These are phyloP conservation scores for Bacillus rossius DNA, from an alignment of 1,140 invertebrate species.

Conservation along the genomic window DNA sequence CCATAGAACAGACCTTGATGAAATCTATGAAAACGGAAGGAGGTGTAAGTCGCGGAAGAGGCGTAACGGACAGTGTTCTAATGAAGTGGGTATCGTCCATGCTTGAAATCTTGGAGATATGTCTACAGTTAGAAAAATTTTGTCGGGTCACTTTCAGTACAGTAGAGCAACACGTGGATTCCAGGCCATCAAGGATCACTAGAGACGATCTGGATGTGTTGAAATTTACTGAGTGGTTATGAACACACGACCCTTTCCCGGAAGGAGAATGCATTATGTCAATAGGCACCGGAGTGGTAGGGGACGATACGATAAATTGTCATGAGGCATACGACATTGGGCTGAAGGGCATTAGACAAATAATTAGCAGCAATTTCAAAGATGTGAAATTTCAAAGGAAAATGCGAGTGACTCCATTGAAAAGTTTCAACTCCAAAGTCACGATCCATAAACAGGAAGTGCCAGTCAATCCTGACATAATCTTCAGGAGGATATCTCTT, in stretches of 20 bases:
- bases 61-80: constrained; percentile 16
- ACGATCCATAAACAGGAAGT: too few relatives aligned
- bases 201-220: constrained; percentile 35
- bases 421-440: too few relatives aligned
- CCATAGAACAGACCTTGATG: constrained; percentile 39
- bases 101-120: constrained; percentile 26
- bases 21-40: constrained; percentile 33
- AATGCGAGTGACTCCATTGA: too few relatives aligned
- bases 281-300: neutral
- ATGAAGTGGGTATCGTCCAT: constrained; percentile 37
- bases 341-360: too few relatives aligned
- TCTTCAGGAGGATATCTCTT: too few relatives aligned
- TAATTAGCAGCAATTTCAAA: too few relatives aligned
- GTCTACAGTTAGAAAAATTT: constrained; percentile 31
- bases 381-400: too few relatives aligned
- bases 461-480: too few relatives aligned
- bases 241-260: constrained; percentile 12
- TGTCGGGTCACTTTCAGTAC: constrained; percentile 31
- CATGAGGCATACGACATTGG: neutral
- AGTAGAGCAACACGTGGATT: constrained; percentile 41
- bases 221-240: constrained; percentile 36
- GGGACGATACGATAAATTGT: neutral
- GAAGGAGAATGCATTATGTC: neutral
- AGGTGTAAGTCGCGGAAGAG: constrained; percentile 26
- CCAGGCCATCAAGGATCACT: constrained; percentile 34